Evolutionary conservation across 2,888 invertebrate genomes (phyloP).

Genomic region (Hirtodrosophila confusa): DNA sequence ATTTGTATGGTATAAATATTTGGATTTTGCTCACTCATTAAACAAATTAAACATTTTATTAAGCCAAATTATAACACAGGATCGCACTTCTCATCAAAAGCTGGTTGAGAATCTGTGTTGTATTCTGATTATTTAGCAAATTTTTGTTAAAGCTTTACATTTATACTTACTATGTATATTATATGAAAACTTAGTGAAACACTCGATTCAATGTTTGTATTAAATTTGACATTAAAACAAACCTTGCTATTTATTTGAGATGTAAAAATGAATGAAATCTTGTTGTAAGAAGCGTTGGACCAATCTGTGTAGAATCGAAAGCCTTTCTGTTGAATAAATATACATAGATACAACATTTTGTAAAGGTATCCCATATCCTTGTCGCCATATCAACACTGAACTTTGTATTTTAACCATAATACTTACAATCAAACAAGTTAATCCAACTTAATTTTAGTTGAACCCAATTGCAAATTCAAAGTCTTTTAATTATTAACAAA

Average conservation of each 20-base stretch:
- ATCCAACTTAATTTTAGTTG: constrained; percentile 58
- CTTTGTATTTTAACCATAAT: constrained; percentile 65
- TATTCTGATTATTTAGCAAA: constrained; percentile 49
- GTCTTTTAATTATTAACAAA: constrained; percentile 64
- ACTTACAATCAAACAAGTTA: constrained; percentile 40
- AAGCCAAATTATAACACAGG: constrained; percentile 36
- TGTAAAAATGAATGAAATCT: constrained; percentile 29
- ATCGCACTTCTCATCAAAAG: constrained; percentile 66
- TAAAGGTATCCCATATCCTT: constrained; percentile 61
- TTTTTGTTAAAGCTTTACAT: constrained; percentile 34
- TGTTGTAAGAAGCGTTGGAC: constrained; percentile 49
- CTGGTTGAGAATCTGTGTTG: constrained; percentile 54
- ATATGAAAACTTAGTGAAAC: constrained; percentile 28
- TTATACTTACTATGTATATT: constrained; percentile 18
- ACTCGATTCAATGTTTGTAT: constrained; percentile 38
- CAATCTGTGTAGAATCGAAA: constrained; percentile 56
- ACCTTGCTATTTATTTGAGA: constrained; percentile 41
- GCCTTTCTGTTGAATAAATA: constrained; percentile 12
- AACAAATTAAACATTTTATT: constrained; percentile 34
- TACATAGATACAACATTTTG: constrained; percentile 23
- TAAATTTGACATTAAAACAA: constrained; percentile 36
- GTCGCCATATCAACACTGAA: constrained; percentile 74
- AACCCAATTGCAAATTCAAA: constrained; percentile 51
- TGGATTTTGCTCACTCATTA: constrained; percentile 46
- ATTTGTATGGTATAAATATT: constrained; percentile 17